These are phyloP conservation scores for Geophilus truncorum DNA, from an alignment of 2,888 invertebrate genomes.

Conservation along the genomic window DNA sequence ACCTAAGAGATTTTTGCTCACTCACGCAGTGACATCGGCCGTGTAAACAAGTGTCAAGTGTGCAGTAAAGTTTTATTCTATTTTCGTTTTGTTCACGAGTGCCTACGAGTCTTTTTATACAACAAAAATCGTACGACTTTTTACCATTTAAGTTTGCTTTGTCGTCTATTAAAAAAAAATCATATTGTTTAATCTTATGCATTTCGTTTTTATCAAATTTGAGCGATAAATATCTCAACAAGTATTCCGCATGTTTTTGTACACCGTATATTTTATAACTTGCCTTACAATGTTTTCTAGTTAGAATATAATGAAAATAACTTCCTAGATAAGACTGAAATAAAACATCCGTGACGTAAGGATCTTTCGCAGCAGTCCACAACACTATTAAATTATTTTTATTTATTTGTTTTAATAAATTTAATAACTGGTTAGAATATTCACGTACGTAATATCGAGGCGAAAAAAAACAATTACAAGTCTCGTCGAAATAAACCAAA, in stretches of 20 bases:
- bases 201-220: background rate
- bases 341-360: background rate
- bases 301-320: background rate
- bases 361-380: background rate
- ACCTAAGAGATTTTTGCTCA: too few relatives aligned
- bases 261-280: background rate
- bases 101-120: too few relatives aligned
- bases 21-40: too few relatives aligned
- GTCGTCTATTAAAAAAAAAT: background rate
- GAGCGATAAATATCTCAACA: background rate
- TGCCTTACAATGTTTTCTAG: background rate
- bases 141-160: background rate
- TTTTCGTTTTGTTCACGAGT: too few relatives aligned
- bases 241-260: background rate
- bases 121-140: background rate
- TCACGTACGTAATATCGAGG: background rate
- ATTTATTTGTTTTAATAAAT: background rate
- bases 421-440: background rate
- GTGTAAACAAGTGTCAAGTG: too few relatives aligned
- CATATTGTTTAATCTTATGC: background rate
- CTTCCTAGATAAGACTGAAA: background rate
- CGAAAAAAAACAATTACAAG: background rate
- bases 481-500: background rate
- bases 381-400: background rate
- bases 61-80: too few relatives aligned